Conservation (phyloP, 2,113 vertebrate genomes). For the Spermophilus dauricus region DNA sequence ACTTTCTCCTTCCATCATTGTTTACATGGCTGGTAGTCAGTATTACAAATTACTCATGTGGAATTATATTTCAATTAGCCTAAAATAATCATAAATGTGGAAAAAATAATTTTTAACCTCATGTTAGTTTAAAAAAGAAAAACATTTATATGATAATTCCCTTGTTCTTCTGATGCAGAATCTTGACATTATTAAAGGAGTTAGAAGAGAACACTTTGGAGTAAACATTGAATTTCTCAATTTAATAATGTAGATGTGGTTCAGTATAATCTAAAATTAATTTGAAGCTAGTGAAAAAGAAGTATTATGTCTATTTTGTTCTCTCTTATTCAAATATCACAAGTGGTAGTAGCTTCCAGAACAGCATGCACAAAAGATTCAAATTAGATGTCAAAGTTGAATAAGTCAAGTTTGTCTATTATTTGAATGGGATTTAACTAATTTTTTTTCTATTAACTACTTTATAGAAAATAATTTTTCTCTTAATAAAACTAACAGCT, state of each 20-base stretch:
- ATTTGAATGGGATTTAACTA: slow-evolving; percentile 14
- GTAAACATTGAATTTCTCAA: slow-evolving; percentile 47
- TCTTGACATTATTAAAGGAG: slow-evolving; percentile 63
- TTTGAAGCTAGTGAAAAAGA: slow-evolving; percentile 54
- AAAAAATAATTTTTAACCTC: slow-evolving; percentile 23
- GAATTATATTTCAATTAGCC: slow-evolving; percentile 53
- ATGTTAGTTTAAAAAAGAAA: slow-evolving; percentile 41
- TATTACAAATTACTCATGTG: slow-evolving; percentile 42
- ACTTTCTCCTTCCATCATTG: slow-evolving; percentile 47
- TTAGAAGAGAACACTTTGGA: background rate
- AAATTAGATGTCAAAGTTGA: slow-evolving; percentile 73
- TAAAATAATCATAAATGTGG: slow-evolving; percentile 36
- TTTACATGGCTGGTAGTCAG: slow-evolving; percentile 6
- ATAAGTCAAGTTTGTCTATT: slow-evolving; percentile 57
- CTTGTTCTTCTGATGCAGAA: slow-evolving; percentile 27
- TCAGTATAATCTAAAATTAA: slow-evolving; percentile 67
- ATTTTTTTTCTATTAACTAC: background rate
- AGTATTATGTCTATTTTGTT: slow-evolving; percentile 65
- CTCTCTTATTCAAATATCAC: slow-evolving; percentile 65
- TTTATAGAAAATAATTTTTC: slow-evolving; percentile 28
- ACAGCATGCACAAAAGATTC: slow-evolving; percentile 67
- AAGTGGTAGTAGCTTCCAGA: slow-evolving; percentile 63
- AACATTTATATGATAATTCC: slow-evolving; percentile 18
- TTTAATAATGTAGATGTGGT: slow-evolving; percentile 72
- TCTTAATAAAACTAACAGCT: slow-evolving; percentile 24